Evolutionary conservation across 2,888 invertebrate genomes (phyloP), one percentile per base, ranked within the genome.

Genomic region (Hirudinaria manillensis): DNA sequence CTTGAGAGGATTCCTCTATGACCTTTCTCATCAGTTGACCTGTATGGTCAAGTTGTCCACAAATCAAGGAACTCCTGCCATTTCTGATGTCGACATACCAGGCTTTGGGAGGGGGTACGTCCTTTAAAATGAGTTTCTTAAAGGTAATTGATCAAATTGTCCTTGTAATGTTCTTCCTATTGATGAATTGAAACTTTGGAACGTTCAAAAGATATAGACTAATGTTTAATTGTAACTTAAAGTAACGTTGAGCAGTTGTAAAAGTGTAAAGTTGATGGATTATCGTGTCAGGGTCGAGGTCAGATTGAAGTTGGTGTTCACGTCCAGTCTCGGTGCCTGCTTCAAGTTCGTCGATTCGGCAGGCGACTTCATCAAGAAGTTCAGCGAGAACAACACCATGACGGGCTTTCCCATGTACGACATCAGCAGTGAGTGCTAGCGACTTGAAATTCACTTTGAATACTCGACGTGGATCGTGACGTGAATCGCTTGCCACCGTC

Each of bases 91-190:
- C 3, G 68, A 68, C 32, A 34, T 68, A 2, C 32, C 32, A 24
- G 36, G 36, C 13, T 68, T 34, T 68, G 61, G 61, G n/a, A 61
- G n/a, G 61, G 61, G 61, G 61, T 61, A n/a, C n/a, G n/a, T n/a
- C n/a, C n/a, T n/a, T n/a, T n/a, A n/a, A n/a, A 27, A 61, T 24
- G 13, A 27, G n/a, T 61, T 61, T n/a, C n/a, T 45, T 4, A 2
- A 45, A 45, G 16, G 10, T 45, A 45, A 45, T 45, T 6, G 10
- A 10, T 45, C 45, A 6, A 45, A 45, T 16, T 27, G n/a, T 3
- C 13, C 61, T 16, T 61, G 21, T n/a, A 1, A 2, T 61, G 13
- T 61, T 21, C 6, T 2, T 61, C 10, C 1, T 16, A 61, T 61
- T 61, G 61, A 7, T 10, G 13, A 7, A 21, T 61, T 21, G 61